These are phyloP conservation scores for Embiotoca jacksoni DNA, from an alignment of 2,113 vertebrate species.

Conservation along the genomic window DNA sequence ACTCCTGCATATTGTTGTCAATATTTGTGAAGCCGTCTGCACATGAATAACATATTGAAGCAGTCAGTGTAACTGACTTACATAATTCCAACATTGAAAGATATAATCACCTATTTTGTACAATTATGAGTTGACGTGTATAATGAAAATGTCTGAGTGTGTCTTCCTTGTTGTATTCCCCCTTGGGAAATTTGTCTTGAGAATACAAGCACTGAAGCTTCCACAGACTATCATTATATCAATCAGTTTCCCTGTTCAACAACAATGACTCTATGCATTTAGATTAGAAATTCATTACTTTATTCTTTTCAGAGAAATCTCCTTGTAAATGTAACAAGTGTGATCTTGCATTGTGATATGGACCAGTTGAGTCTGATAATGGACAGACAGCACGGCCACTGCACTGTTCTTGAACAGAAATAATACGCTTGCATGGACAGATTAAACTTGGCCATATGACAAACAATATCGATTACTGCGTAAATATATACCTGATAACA, in stretches of 20 bases:
- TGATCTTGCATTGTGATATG: too few species aligned
- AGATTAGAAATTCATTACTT: constrained; percentile 23
- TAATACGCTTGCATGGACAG: too few species aligned
- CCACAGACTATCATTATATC: background rate
- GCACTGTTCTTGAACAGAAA: too few species aligned
- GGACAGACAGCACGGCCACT: too few species aligned
- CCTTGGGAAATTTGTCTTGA: constrained; percentile 31
- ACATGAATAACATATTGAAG: background rate
- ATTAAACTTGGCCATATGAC: too few species aligned
- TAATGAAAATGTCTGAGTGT: background rate
- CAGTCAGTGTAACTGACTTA: background rate
- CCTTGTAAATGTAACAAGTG: background rate
- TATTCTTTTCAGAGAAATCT: constrained; percentile 1
- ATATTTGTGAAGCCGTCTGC: constrained; percentile 3
- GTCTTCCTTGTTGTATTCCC: background rate
- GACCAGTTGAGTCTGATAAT: too few species aligned
- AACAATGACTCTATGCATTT: constrained; percentile 21
- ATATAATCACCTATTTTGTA: constrained; percentile 12
- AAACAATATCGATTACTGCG: too few species aligned
- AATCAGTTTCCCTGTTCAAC: constrained; percentile 29
- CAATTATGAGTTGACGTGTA: background rate
- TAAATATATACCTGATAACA: too few species aligned
- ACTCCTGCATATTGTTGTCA: background rate
- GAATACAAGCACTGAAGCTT: background rate
- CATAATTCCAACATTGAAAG: background rate